These are phyloP conservation scores for Hippocampus barbouri DNA, from an alignment of 2,113 vertebrate genomes.

Conservation along the genomic window DNA sequence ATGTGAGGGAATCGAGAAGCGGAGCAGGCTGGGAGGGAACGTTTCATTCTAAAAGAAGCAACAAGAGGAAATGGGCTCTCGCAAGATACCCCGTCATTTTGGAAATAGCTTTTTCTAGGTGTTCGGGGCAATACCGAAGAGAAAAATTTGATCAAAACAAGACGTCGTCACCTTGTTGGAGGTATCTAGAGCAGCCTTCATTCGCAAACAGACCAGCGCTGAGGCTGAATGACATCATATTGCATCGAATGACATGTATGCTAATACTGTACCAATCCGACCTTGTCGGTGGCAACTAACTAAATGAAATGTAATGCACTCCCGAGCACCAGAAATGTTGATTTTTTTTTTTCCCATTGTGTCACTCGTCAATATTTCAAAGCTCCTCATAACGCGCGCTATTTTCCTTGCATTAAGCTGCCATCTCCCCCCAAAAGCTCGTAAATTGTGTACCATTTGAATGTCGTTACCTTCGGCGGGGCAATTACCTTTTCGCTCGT, in stretches of 20 bases:
- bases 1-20: not conserved
- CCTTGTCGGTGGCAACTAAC: not conserved
- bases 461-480: constrained; percentile 35
- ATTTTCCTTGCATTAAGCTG: constrained; percentile 55
- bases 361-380: constrained; percentile 37
- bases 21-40: not conserved
- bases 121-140: not conserved
- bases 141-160: not conserved
- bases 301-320: not conserved
- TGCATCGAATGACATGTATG: not conserved
- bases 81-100: not conserved
- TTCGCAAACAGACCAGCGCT: not conserved
- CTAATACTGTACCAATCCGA: not conserved
- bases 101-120: not conserved
- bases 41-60: not conserved
- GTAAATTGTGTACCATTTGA: constrained; percentile 48
- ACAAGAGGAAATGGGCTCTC: not conserved
- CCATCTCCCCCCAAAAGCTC: constrained; percentile 45
- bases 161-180: not conserved
- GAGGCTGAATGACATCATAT: not conserved
- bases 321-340: too few relatives aligned
- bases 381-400: constrained; percentile 21
- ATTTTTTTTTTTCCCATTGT: constrained; percentile 15
- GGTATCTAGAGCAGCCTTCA: not conserved
- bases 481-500: constrained; percentile 42